Percentiles rank a stretch among this genome's conserved stretches.
Evolutionary conservation across 64 coral and sea anemone species (phyloP).

Genomic region (Porites australiensis): DNA sequence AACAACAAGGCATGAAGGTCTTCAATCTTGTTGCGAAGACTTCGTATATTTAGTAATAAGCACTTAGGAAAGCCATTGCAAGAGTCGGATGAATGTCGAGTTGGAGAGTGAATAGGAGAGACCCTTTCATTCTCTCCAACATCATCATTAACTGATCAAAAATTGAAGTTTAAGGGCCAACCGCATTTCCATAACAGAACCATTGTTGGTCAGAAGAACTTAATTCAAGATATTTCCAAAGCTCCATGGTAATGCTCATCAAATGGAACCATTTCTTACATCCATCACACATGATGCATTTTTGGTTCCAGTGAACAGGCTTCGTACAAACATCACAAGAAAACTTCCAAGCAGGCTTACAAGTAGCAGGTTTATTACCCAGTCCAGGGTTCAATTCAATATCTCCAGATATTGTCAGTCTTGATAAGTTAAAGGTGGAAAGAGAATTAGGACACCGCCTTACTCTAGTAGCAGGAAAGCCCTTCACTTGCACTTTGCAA

Average conservation of each 20-base stretch:
- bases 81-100: no score
- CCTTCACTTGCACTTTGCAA: conserved; percentile 23
- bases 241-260: conserved; percentile 52
- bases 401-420: conserved; percentile 65
- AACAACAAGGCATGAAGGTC: no score
- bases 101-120: no score
- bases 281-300: conserved; percentile 43
- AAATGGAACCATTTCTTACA: conserved; percentile 39
- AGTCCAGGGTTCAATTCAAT: conserved; percentile 75
- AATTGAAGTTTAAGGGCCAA: conserved; percentile 58
- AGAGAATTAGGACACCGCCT: conserved; percentile 55
- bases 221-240: conserved; percentile 26
- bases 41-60: no score
- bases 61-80: no score
- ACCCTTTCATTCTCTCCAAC: no score
- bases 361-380: conserved; percentile 28
- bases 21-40: no score
- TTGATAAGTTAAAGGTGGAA: conserved; percentile 65
- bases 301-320: conserved; percentile 23
- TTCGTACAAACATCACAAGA: conserved; percentile 56
- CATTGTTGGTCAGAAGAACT: conserved; percentile 70
- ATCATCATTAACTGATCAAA: neutral
- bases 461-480: conserved; percentile 37
- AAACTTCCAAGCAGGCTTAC: conserved; percentile 27
- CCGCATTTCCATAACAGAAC: no score